Evolutionary conservation across 2,797 vertebrate species (phyloP), one percentile per base, ranked within the genome.

Genomic region (Brachyalestes nurse): DNA sequence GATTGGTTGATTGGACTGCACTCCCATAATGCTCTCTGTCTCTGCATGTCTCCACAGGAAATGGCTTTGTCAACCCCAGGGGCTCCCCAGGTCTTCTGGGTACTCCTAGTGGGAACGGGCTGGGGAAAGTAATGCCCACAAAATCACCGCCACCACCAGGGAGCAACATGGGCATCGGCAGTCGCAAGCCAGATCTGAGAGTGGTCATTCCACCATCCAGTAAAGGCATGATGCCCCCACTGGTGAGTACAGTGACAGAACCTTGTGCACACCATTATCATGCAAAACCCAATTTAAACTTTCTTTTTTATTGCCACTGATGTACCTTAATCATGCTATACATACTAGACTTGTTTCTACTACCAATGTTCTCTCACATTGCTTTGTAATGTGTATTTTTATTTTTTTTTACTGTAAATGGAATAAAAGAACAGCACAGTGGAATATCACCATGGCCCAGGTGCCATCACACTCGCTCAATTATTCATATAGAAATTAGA

Each of bases 151-250:
- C 98, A 80, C 97, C 97, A 42, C 96, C 97, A 62, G 97, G 97
- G 86, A 95, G 95, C 84, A 96, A 86, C 89, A 95, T 98, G 83
- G 97, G 93, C 87, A 97, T 99, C 94, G 97, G 95, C 89, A 93
- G 91, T 91, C 96, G 97, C 85, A 99, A 99, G 89, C 97, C 97
- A 19, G 98, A 99, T 91, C 96, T 99, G 49, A 95, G 97, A 79
- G 98, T 99, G 25, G 97, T 99, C 89, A 99, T 99, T 90, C 98
- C 98, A 0, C 96, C 97, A 75, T 96, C 97, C 71, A 97, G 96
- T 95, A 99, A 99, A 94, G 96, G 96, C 89, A 97, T 98, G 96
- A 99, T 99, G 98, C 97, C 97, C 69, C 97, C 98, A 34, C 86
- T 99, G 96, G 98, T 99, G 93, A 95, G 96, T 94, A 86, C 19